These are phyloP conservation scores for Troides helena DNA, from an alignment of 2,888 invertebrate genomes.

Conservation along the genomic window DNA sequence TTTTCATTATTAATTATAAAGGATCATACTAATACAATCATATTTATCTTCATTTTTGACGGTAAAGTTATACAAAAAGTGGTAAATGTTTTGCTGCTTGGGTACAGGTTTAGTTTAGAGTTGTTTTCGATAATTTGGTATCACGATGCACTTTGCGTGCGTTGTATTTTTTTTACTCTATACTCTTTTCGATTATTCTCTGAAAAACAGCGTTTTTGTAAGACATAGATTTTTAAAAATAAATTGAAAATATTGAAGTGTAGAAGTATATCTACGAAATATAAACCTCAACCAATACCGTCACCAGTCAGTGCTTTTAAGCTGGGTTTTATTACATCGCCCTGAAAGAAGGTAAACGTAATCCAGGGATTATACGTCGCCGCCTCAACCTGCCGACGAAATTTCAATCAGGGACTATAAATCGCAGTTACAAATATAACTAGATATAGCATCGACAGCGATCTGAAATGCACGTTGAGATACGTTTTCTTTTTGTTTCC, in stretches of 20 bases:
- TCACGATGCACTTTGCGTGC: too few species aligned
- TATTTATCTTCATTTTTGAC: not conserved
- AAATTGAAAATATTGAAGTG: constrained; percentile 7
- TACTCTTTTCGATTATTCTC: not conserved
- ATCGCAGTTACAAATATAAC: constrained; percentile 20
- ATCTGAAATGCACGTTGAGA: not conserved
- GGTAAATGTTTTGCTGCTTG: not conserved
- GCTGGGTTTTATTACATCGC: constrained; percentile 79
- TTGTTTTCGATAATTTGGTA: too few species aligned
- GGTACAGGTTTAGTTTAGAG: too few species aligned
- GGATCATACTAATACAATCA: not conserved
- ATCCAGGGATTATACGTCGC: constrained; percentile 51
- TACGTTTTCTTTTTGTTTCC: not conserved
- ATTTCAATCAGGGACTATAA: constrained; percentile 32
- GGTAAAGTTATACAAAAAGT: not conserved
- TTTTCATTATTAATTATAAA: not conserved
- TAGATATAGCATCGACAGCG: constrained; percentile 12
- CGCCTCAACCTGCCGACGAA: constrained; percentile 23
- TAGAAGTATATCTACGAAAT: constrained; percentile 3
- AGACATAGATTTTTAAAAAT: not conserved
- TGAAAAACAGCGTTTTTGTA: not conserved
- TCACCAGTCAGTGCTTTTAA: constrained; percentile 63
- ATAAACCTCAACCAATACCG: constrained; percentile 15
- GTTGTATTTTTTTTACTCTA: not conserved
- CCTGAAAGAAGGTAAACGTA: constrained; percentile 75